Evolutionary conservation across 2,888 invertebrate genomes (phyloP).

Genomic region (Xestobium rufovillosum): DNA sequence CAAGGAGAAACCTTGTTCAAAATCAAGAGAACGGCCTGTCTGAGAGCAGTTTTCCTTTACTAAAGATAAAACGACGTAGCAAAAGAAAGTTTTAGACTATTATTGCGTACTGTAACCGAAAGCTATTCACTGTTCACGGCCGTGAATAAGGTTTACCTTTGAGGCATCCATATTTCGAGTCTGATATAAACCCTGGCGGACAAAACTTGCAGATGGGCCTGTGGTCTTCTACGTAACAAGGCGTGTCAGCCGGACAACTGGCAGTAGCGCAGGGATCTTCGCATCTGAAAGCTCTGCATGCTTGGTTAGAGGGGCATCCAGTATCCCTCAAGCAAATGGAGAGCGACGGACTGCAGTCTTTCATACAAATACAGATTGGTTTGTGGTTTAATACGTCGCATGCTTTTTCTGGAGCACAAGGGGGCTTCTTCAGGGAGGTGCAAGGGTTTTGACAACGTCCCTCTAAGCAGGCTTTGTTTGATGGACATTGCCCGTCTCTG

Average conservation of each 20-base stretch:
- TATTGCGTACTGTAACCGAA: conserved; percentile 36
- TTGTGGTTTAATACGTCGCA: conserved; percentile 85
- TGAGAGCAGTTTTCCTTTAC: conserved; percentile 24
- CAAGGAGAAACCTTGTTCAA: background rate
- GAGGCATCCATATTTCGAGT: conserved; percentile 88
- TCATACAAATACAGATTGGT: conserved; percentile 78
- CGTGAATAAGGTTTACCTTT: conserved; percentile 70
- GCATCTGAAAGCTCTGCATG: conserved; percentile 83
- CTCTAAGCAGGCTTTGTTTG: conserved; percentile 76
- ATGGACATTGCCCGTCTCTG: conserved; percentile 74
- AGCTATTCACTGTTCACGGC: conserved; percentile 33
- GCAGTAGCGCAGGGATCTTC: conserved; percentile 83
- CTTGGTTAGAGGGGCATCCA: conserved; percentile 77
- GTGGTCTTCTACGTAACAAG: conserved; percentile 91
- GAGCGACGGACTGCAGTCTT: conserved; percentile 77
- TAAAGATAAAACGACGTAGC: conserved; percentile 28
- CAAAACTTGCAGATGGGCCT: conserved; percentile 94
- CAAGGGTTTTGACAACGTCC: conserved; percentile 85
- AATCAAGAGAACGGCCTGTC: conserved; percentile 20
- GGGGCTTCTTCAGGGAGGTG: conserved; percentile 52
- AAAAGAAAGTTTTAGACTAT: conserved; percentile 28
- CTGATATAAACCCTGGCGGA: conserved; percentile 86
- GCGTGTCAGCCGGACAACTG: conserved; percentile 76
- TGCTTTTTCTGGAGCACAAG: conserved; percentile 74
- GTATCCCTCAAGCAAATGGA: conserved; percentile 85